Conservation (phyloP, 2,888 invertebrate genomes). For the Spodoptera picta region DNA sequence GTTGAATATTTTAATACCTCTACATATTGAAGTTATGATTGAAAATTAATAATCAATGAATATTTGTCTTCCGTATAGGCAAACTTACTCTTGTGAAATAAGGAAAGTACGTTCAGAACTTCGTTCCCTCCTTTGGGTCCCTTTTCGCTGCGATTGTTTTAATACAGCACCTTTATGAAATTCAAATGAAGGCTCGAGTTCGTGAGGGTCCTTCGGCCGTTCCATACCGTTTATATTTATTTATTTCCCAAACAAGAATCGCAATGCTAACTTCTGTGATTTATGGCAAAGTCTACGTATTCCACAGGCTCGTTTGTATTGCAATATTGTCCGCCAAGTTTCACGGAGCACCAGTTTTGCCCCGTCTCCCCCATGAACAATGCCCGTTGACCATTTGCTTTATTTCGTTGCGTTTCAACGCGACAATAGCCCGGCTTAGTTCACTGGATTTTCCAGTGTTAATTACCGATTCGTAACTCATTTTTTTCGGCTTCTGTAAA, state of each 20-base stretch:
- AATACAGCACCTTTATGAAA: conserved; percentile 78
- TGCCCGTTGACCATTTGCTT: conserved; percentile 66
- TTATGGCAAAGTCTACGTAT: conserved; percentile 69
- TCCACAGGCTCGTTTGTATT: conserved; percentile 69
- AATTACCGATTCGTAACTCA: conserved; percentile 70
- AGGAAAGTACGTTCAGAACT: conserved; percentile 15
- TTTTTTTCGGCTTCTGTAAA: conserved; percentile 60
- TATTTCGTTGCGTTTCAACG: conserved; percentile 70
- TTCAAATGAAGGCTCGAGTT: conserved; percentile 73
- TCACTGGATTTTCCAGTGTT: conserved; percentile 67
- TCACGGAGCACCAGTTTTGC: conserved; percentile 56
- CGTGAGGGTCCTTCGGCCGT: conserved; percentile 57
- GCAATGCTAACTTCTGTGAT: conserved; percentile 78
- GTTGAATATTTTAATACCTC: no score
- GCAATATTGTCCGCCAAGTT: conserved; percentile 75
- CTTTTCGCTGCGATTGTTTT: conserved; percentile 70
- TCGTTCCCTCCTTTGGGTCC: conserved; percentile 24
- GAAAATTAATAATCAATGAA: neutral
- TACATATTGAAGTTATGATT: no score
- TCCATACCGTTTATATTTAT: conserved; percentile 69
- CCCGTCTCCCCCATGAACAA: conserved; percentile 59
- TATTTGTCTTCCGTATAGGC: neutral
- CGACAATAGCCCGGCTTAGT: conserved; percentile 69
- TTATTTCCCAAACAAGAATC: conserved; percentile 77
- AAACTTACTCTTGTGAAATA: conserved; percentile 18